These are phyloP conservation scores for Perdita meconis DNA, from an alignment of 2,888 invertebrate genomes.

Conservation along the genomic window DNA sequence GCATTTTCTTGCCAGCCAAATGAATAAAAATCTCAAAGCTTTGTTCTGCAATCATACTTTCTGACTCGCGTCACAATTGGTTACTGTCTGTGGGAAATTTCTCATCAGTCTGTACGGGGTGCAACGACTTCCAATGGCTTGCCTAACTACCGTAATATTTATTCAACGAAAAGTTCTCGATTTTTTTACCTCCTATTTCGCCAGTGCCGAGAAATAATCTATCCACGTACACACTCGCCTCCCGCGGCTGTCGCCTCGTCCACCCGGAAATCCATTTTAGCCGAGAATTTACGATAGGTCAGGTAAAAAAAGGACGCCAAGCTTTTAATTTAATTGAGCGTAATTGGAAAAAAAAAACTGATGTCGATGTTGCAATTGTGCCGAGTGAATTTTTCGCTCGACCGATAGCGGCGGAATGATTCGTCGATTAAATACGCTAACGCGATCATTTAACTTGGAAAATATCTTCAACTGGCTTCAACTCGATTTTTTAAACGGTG, in stretches of 20 bases:
- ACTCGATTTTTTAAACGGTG: no score
- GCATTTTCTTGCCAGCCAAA: no score
- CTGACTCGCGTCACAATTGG: neutral
- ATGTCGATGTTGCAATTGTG: slow-evolving; percentile 9
- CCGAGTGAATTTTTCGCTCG: neutral
- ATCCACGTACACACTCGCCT: slow-evolving; percentile 24
- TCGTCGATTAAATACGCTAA: neutral
- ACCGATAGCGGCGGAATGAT: slow-evolving; percentile 16
- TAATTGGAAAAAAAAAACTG: slow-evolving; percentile 42
- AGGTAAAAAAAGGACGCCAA: slow-evolving; percentile 31
- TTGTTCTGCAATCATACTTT: no score
- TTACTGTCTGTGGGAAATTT: neutral
- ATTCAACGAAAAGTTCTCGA: slow-evolving; percentile 12
- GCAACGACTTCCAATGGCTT: neutral
- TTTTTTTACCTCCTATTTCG: slow-evolving; percentile 22
- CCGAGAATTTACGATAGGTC: slow-evolving; percentile 44
- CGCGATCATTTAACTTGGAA: neutral
- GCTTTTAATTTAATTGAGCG: slow-evolving; percentile 52
- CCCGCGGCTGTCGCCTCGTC: slow-evolving; percentile 11
- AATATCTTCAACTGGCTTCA: neutral
- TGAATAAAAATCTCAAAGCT: no score
- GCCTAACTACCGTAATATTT: slow-evolving; percentile 5
- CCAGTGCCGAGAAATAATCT: slow-evolving; percentile 34
- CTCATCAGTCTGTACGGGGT: neutral
- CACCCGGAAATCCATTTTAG: slow-evolving; percentile 46